A percentile compares a stretch with the other conserved stretches of the same genome.
Conservation (phyloP, 2,888 invertebrate species). For the Eueremaeus valkanovi region DNA sequence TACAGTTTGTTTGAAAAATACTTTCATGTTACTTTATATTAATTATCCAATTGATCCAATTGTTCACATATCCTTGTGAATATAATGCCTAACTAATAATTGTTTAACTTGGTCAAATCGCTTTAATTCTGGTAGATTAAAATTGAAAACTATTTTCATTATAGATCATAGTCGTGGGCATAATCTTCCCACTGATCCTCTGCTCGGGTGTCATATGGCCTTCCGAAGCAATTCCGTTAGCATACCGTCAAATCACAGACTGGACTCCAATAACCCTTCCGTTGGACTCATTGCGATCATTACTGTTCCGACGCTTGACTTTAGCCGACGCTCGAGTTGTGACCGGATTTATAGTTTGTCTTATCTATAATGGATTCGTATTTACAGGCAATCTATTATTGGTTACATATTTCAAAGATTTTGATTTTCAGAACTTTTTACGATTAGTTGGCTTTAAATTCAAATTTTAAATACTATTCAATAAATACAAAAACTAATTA, state of each 20-base stretch:
- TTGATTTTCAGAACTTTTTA: not conserved
- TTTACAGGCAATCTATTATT: not conserved
- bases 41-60: too few species aligned
- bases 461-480: too few species aligned
- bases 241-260: not conserved
- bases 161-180: not conserved
- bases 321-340: not conserved
- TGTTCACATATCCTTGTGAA: too few species aligned
- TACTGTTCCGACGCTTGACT: not conserved
- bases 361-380: not conserved
- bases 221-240: not conserved
- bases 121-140: too few species aligned
- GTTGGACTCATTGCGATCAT: not conserved
- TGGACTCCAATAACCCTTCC: not conserved
- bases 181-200: not conserved
- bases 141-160: too few species aligned
- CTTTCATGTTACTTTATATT: too few species aligned
- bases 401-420: not conserved
- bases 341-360: not conserved
- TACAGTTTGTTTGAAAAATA: too few species aligned
- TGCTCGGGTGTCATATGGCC: not conserved
- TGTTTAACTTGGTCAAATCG: too few species aligned
- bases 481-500: too few species aligned
- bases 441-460: too few species aligned
- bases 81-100: too few species aligned